Base-by-base conservation (phyloP, 2,113 vertebrate genomes). In the Chauna torquata region DNA sequence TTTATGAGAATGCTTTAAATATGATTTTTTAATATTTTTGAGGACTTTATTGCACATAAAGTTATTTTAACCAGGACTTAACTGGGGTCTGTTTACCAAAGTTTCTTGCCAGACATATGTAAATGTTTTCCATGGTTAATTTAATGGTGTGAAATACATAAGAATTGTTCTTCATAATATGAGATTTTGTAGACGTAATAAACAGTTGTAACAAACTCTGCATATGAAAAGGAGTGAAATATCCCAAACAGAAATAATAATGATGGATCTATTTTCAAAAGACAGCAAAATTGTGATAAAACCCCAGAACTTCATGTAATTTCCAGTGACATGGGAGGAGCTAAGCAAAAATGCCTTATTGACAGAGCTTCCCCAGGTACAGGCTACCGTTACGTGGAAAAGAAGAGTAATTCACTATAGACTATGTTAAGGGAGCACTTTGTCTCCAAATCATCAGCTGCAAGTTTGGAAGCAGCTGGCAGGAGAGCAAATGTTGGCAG, bases 11-110 rank as follows among this genome's bases (percentile, higher is more conserved):
- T 97, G 79, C 91, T 97, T 98, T 98, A 99, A 98, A 98, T 97
- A 98, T 98, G 94, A 98, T 98, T 99, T 99, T 99, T 99, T 98
- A 99, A 99, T 99, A 98, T 98, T 99, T 99, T 99, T 98, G 98
- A 99, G 96, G 93, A 98, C 98, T 98, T 99, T 98, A 98, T 98
- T 97, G 91, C 86, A 91, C 75, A 79, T 89, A 97, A 98, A 98
- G 95, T 95, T 98, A 97, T 98, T 98, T 98, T 89, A 98, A 98
- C 96, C 98, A 98, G 97, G 98, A 98, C 97, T 98, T 97, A 98
- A 96, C 93, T 97, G 96, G 97, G 98, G 98, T 97, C 94, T 97
- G 95, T 98, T 98, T 94, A 86, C 77, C 59, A 69, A 98, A 98
- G 98, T 99, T 99, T 98, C 98, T 98, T 98, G 97, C 95, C 97